Base-by-base conservation (phyloP, 2,797 vertebrate species). In the Chrysolophus pictus region DNA sequence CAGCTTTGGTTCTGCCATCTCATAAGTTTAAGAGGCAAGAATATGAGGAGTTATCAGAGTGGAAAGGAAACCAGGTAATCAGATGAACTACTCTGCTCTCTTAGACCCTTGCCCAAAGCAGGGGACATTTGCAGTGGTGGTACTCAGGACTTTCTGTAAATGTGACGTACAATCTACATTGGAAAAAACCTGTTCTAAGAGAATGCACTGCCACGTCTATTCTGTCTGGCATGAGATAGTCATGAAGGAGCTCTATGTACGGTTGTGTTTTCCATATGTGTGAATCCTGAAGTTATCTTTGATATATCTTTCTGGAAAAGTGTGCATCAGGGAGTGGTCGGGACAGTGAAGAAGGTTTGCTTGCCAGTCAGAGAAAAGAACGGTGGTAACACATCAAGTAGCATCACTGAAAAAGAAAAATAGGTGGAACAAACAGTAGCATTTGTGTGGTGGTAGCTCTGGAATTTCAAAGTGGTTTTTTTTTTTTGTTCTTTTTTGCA, bases 231-330 rank as follows among this genome's bases (percentile, higher is more conserved):
- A 29, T 33, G 47, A 59, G 22, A 3, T 49, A 55, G 33, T 78
- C 22, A 53, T 74, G 37, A 68, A 70, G 29, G 39, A 55, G 28
- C 12, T 47, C 33, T 80, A 2, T 49, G 49, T 33, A 58, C 26
- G 35, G 33, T 24, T 68, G n/a, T 22, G 7, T 71, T 82, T 91
- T 84, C 29, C 28, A 4, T 73, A 17, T 82, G 8, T 62, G 1
- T 78, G 58, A 49, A 71, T 91, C 33, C 68, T 91, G 14, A 68
- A 18, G 15, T 77, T 87, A 23, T 73, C 23, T 70, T 77, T 87
- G 39, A 92, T 89, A 79, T 59, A 2, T 31, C 12, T 73, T 3
- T 1, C 6, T 85, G 58, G 90, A 94, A 81, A 87, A 14, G 1
- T n/a, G 7, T 18, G 18, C 35, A 51, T 72, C 29, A 14, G 23